These are phyloP conservation scores for Eubasilissa splendida DNA, from an alignment of 2,888 invertebrate genomes.

Conservation along the genomic window DNA sequence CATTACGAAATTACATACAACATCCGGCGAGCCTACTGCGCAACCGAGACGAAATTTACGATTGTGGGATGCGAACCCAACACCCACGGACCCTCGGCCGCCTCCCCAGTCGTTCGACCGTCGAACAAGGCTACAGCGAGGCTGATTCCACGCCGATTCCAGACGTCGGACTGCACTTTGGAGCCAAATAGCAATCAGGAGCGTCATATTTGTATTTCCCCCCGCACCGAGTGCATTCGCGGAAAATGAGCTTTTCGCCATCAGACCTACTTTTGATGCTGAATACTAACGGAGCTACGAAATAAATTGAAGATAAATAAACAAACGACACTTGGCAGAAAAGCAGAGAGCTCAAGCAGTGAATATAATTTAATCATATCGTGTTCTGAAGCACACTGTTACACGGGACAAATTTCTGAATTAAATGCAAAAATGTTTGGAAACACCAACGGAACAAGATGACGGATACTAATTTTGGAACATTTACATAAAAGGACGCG, in stretches of 20 bases:
- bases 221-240: background rate
- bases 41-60: constrained; percentile 24
- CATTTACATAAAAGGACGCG: background rate
- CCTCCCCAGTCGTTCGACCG: constrained; percentile 18
- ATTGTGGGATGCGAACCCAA: constrained; percentile 53
- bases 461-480: background rate
- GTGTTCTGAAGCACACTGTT: too few relatives aligned
- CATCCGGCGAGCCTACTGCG: constrained; percentile 35
- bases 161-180: background rate
- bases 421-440: background rate
- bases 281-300: too few relatives aligned
- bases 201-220: background rate
- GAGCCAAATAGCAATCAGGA: background rate
- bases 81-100: constrained; percentile 47
- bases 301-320: too few relatives aligned
- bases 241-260: too few relatives aligned
- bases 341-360: too few relatives aligned
- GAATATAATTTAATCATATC: too few relatives aligned
- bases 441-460: background rate
- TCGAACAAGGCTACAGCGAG: background rate
- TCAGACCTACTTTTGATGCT: too few relatives aligned
- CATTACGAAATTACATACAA: constrained; percentile 18
- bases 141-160: background rate
- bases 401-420: too few relatives aligned
- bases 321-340: too few relatives aligned